phyloP scores from a whole-genome alignment of 1,140 invertebrate genomes.

The Papilio xuthus region DNA sequence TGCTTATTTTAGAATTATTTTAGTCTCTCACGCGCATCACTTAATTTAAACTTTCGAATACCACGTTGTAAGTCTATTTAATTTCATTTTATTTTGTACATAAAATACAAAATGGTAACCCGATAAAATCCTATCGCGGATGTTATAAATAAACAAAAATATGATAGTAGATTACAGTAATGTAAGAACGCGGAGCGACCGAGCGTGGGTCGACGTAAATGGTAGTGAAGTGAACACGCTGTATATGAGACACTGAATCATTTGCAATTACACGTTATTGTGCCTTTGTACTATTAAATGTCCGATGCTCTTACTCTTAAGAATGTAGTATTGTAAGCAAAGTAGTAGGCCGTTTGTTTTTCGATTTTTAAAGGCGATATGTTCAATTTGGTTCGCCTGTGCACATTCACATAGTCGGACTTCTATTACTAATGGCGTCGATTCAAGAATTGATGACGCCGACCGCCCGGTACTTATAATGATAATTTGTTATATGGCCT shows the following conservation, averaged over 20 bases:
- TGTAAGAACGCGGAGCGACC: constrained; percentile 44
- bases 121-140: constrained; percentile 57
- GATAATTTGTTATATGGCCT: constrained; percentile 31
- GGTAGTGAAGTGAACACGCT: constrained; percentile 62
- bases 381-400: constrained; percentile 53
- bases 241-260: constrained; percentile 76
- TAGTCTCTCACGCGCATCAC: no score
- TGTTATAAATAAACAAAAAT: constrained; percentile 71
- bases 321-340: constrained; percentile 77
- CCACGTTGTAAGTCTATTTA: no score
- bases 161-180: constrained; percentile 71
- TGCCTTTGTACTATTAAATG: constrained; percentile 76
- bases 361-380: constrained; percentile 67
- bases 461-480: constrained; percentile 22
- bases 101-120: constrained; percentile 47
- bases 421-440: constrained; percentile 31
- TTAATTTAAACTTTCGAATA: no score
- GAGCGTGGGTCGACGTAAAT: constrained; percentile 70
- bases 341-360: constrained; percentile 69
- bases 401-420: constrained; percentile 17
- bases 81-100: neutral
- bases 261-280: constrained; percentile 81
- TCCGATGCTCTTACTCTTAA: constrained; percentile 57
- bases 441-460: constrained; percentile 15
- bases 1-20: no score